phyloP scores from a whole-genome alignment of 2,797 vertebrate species.

The Sciurus carolinensis region DNA sequence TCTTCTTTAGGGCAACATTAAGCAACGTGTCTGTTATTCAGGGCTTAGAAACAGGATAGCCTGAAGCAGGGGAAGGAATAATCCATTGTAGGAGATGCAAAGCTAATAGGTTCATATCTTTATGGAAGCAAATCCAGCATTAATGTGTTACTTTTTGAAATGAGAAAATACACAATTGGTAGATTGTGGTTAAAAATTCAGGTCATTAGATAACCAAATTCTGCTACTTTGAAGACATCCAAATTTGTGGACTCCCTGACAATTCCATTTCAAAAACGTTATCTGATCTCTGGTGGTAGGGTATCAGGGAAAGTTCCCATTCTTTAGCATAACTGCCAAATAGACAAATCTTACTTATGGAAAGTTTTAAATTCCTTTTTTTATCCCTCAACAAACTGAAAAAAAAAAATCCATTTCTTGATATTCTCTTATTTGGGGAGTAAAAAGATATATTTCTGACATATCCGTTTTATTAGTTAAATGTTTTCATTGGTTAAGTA shows the following conservation, averaged over 20 bases:
- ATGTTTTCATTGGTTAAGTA: not conserved
- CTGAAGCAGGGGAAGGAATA: not conserved
- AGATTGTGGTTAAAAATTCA: not conserved
- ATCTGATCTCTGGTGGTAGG: not conserved
- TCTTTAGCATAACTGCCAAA: not conserved
- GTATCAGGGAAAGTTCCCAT: not conserved
- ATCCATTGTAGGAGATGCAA: not conserved
- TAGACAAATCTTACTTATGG: not conserved
- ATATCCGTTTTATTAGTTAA: not conserved
- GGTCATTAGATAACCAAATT: not conserved
- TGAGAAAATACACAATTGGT: not conserved
- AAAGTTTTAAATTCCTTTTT: conserved; percentile 2
- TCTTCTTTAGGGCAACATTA: not conserved
- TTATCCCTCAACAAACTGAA: not conserved
- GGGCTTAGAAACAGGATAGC: not conserved
- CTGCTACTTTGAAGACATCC: not conserved
- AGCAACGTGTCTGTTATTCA: not conserved
- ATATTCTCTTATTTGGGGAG: not conserved
- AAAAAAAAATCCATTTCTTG: not conserved
- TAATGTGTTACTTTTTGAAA: not conserved
- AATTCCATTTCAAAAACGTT: not conserved
- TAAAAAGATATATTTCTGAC: not conserved
- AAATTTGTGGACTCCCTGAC: not conserved
- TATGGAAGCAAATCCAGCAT: not conserved
- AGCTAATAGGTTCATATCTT: not conserved